Conservation (phyloP, 2,888 invertebrate species). For the Scaeva pyrastri region DNA sequence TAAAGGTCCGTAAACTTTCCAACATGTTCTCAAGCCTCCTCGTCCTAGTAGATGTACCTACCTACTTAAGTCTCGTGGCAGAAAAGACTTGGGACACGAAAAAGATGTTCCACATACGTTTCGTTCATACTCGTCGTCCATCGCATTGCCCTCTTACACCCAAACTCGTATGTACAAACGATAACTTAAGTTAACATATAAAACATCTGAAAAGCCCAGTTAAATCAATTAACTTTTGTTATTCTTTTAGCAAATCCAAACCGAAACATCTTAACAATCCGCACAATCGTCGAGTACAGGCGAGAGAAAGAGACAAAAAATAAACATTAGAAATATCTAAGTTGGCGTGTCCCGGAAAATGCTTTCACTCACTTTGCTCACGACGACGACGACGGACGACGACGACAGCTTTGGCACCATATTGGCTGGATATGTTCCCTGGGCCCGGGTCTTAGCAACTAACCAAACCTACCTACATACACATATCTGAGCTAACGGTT, state of each 20-base stretch:
- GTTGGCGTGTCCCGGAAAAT: constrained; percentile 54
- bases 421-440: constrained; percentile 33
- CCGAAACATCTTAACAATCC: constrained; percentile 14
- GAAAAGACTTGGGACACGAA: not conserved
- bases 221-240: constrained; percentile 37
- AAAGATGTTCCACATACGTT: constrained; percentile 8
- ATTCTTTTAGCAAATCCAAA: constrained; percentile 22
- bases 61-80: not conserved
- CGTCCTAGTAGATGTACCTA: too few species aligned
- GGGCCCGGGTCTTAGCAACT: constrained; percentile 9
- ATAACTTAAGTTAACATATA: constrained; percentile 7
- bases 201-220: constrained; percentile 34
- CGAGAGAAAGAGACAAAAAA: not conserved
- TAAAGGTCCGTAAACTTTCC: constrained; percentile 16
- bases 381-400: too few species aligned
- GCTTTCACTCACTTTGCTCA: constrained; percentile 6
- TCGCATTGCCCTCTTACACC: not conserved
- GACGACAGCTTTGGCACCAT: constrained; percentile 35
- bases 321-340: constrained; percentile 50
- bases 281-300: not conserved
- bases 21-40: too few species aligned
- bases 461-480: not conserved
- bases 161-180: too few species aligned
- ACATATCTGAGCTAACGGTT: not conserved
- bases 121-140: not conserved